These are phyloP conservation scores for Rhinolophus sinicus DNA, from an alignment of 2,113 vertebrate genomes.

Conservation along the genomic window DNA sequence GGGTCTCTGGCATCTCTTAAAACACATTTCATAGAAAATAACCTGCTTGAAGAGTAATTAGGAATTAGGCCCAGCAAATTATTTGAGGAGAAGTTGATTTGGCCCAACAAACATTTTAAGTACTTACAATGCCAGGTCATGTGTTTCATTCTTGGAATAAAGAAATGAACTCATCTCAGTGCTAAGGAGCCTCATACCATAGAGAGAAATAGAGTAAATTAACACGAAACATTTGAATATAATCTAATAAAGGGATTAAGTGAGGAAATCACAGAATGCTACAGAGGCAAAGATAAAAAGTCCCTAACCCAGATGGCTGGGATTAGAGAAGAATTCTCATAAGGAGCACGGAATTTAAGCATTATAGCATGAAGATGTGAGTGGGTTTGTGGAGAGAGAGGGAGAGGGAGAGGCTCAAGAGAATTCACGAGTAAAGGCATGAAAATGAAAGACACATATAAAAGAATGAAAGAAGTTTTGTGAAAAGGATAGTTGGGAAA, in stretches of 20 bases:
- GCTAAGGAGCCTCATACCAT: background rate
- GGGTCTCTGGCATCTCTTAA: background rate
- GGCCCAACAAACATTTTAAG: background rate
- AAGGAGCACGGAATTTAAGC: background rate
- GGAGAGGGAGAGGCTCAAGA: no score
- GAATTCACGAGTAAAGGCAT: background rate
- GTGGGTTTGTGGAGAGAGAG: background rate
- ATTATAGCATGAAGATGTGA: background rate
- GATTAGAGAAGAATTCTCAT: background rate
- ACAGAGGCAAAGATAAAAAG: background rate
- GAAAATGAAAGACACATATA: background rate
- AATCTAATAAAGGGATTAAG: background rate
- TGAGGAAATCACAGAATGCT: background rate
- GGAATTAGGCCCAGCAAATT: background rate
- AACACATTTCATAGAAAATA: background rate
- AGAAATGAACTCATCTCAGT: constrained; percentile 5
- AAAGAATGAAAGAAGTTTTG: background rate
- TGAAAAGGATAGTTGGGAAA: background rate
- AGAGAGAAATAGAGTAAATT: background rate
- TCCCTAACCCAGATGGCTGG: background rate
- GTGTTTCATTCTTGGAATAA: background rate
- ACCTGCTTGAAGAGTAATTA: background rate
- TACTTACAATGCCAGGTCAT: background rate
- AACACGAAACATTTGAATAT: background rate
- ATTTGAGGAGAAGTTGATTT: background rate